Base-by-base conservation (phyloP, 92 coral and sea anemone genomes). In the Phenganax marumi region DNA sequence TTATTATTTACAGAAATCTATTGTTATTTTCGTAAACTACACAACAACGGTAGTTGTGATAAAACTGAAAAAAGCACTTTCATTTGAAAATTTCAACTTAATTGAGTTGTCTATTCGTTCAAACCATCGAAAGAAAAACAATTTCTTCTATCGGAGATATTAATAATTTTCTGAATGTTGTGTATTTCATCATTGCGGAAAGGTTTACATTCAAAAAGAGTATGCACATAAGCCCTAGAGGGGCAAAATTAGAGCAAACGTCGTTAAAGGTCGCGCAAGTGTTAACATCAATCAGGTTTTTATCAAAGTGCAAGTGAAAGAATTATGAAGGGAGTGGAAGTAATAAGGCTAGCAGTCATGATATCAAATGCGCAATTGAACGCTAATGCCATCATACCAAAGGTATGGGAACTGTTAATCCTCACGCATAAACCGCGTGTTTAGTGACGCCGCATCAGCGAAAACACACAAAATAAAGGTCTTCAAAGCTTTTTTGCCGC, bases 271-370 rank as follows among this genome's bases (percentile, higher is more conserved):
- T 50, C 43, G 22, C 43, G 43, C 22, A 76, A 24, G 81, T 23
- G 83, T 47, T 78, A 60, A 78, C 55, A 63, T 62, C 55, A 65
- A 50, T 43, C 7, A 47, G 70, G 83, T 50, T 50, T 58, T 78
- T 78, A 61, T 60, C 60, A 62, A 18, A 46, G 12, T 8, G 48
- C 19, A 8, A 49, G 52, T 60, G 57, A 24, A n/a, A 60, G 69
- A 76, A 76, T 50, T 66, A 66, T 66, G n/a, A 50, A 48, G 57
- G 26, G 68, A 48, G 64, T 13, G 69, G 68, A 52, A 26, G 64
- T 24, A 55, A 76, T 22, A 11, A n/a, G 18, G 68, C 39, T 19
- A 43, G 49, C 47, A 39, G n/a, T 12, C 25, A 25, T 76, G 64
- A 43, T 54, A 12, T 24, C 11, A 76, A 76, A 76, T 76, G n/a